These are phyloP conservation scores for Arizona elegans DNA, from an alignment of 2,113 vertebrate species.

Conservation along the genomic window DNA sequence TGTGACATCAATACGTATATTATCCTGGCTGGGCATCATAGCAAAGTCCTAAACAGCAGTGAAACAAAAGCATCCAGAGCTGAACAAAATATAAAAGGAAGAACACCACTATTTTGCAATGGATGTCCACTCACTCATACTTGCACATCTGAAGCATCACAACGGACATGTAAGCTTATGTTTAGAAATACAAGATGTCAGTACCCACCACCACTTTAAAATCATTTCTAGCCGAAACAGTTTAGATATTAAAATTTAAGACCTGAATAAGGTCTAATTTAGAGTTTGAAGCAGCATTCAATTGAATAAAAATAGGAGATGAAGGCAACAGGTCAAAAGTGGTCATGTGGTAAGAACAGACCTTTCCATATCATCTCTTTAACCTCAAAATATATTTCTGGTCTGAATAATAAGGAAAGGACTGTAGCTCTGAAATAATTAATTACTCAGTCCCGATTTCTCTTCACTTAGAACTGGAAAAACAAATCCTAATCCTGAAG, in stretches of 20 bases:
- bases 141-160: not conserved
- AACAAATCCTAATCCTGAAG: not conserved
- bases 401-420: not conserved
- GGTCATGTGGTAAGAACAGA: not conserved
- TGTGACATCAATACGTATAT: not conserved
- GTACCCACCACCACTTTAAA: not conserved
- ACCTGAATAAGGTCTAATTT: not conserved
- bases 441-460: not conserved
- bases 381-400: not conserved
- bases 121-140: not conserved
- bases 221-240: not conserved
- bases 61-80: not conserved
- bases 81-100: not conserved
- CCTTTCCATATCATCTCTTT: not conserved
- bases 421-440: not conserved
- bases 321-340: not conserved
- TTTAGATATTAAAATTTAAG: not conserved
- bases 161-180: not conserved
- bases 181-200: not conserved
- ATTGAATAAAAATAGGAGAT: not conserved
- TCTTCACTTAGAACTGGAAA: not conserved
- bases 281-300: not conserved
- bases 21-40: not conserved
- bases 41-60: not conserved
- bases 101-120: not conserved